Evolutionary conservation across 2,797 vertebrate species (phyloP).

Genomic region (Eulemur rubriventer): DNA sequence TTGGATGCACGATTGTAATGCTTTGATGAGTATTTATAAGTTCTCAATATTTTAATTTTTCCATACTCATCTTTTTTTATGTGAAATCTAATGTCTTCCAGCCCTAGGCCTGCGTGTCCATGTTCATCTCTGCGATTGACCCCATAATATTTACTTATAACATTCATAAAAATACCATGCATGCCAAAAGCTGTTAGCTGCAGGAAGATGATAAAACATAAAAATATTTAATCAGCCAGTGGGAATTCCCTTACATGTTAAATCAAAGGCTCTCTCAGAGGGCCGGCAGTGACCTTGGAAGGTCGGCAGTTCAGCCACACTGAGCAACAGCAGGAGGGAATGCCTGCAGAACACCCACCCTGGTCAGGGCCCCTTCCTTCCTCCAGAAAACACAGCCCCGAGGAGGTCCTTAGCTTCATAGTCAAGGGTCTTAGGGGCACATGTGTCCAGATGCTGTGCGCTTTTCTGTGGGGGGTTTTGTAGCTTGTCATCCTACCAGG

Average conservation of each 20-base stretch:
- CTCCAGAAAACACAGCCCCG: not conserved
- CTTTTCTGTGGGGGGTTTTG: not conserved
- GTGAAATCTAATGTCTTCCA: conserved; percentile 39
- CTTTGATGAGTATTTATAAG: not conserved
- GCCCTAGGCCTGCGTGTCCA: not conserved
- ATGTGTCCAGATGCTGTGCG: rapidly evolving
- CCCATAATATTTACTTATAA: conserved; percentile 69
- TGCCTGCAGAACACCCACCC: not conserved
- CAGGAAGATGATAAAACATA: conserved; percentile 77
- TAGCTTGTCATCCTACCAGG: not conserved
- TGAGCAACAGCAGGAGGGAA: not conserved
- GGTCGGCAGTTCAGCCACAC: not conserved
- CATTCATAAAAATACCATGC: conserved; percentile 59
- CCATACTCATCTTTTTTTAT: not conserved
- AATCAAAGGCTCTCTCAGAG: conserved; percentile 62
- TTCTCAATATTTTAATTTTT: not conserved
- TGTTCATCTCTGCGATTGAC: conserved; percentile 41
- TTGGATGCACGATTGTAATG: not conserved
- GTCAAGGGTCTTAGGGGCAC: not conserved
- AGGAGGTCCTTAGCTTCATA: not conserved
- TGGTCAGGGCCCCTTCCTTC: not conserved
- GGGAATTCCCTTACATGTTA: conserved; percentile 70
- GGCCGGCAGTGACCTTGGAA: conserved; percentile 31
- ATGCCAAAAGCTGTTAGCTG: conserved; percentile 70
- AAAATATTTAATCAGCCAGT: conserved; percentile 74